Evolutionary conservation across 2,113 vertebrate species (phyloP).

Genomic region (Porphyrio hochstetteri): DNA sequence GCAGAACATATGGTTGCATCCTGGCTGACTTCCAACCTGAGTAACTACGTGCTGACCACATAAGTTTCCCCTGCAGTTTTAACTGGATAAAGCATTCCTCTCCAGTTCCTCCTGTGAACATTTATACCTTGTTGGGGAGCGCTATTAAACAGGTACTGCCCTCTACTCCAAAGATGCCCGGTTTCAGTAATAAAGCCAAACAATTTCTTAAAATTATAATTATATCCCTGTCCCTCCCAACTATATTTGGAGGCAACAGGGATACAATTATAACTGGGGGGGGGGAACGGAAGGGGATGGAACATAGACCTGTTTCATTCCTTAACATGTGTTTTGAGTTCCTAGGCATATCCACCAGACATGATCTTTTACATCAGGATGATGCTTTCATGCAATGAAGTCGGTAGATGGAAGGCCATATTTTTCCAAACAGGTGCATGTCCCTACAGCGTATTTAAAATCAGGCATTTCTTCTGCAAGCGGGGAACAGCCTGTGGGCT

Average conservation of each 20-base stretch:
- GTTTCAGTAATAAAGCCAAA: not conserved
- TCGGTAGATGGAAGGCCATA: not conserved
- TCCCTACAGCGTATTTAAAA: not conserved
- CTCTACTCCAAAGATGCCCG: not conserved
- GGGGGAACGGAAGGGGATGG: no score
- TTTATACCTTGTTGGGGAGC: not conserved
- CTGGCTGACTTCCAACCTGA: conserved; percentile 1
- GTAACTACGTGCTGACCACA: not conserved
- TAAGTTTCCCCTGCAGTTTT: not conserved
- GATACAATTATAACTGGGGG: not conserved
- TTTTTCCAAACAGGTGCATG: not conserved
- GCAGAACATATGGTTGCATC: not conserved
- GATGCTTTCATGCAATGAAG: not conserved
- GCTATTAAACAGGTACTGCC: not conserved
- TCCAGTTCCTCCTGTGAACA: not conserved
- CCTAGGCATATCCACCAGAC: not conserved
- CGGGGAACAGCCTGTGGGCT: not conserved
- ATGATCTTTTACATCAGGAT: not conserved
- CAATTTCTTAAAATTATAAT: not conserved
- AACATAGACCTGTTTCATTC: not conserved
- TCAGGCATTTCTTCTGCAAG: not conserved
- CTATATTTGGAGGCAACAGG: not conserved
- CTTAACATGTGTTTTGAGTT: not conserved
- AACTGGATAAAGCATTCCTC: not conserved
- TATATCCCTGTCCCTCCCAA: not conserved